Percentiles rank a stretch among this genome's conserved stretches.
Conservation (phyloP, 64 coral and sea anemone species). For the Pocillopora damicornis region DNA sequence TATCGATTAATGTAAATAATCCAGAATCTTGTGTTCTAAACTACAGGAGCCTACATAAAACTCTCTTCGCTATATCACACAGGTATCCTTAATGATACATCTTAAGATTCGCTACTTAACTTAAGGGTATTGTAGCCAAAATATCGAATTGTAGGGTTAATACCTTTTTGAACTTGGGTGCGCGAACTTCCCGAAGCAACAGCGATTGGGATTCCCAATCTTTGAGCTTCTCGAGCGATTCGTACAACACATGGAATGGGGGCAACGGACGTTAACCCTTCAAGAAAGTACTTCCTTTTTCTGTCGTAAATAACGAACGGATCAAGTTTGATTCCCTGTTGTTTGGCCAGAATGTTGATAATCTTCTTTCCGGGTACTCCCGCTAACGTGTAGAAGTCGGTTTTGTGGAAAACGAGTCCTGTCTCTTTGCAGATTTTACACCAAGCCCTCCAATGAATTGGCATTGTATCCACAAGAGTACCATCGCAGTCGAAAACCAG, state of each 20-base stretch:
- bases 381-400: slow-evolving; percentile 81
- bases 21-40: background rate
- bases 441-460: slow-evolving; percentile 92
- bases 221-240: slow-evolving; percentile 65
- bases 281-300: slow-evolving; percentile 78
- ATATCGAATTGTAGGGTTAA: background rate
- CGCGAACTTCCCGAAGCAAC: slow-evolving; percentile 94
- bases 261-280: slow-evolving; percentile 47
- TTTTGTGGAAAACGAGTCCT: slow-evolving; percentile 72
- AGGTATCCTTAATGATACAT: background rate
- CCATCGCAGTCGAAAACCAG: slow-evolving; percentile 96
- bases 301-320: slow-evolving; percentile 83
- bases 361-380: slow-evolving; percentile 95
- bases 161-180: slow-evolving; percentile 87
- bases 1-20: background rate
- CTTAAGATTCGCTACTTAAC: background rate
- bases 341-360: slow-evolving; percentile 64
- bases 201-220: slow-evolving; percentile 63
- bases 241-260: slow-evolving; percentile 75
- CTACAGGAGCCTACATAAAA: background rate
- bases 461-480: slow-evolving; percentile 91
- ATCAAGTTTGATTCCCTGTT: slow-evolving; percentile 81
- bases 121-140: background rate
- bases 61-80: background rate
- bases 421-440: slow-evolving; percentile 91